Evolutionary conservation across 2,113 vertebrate species (phyloP), one percentile per base, ranked within the genome.

Genomic region (Lutjanus erythropterus): DNA sequence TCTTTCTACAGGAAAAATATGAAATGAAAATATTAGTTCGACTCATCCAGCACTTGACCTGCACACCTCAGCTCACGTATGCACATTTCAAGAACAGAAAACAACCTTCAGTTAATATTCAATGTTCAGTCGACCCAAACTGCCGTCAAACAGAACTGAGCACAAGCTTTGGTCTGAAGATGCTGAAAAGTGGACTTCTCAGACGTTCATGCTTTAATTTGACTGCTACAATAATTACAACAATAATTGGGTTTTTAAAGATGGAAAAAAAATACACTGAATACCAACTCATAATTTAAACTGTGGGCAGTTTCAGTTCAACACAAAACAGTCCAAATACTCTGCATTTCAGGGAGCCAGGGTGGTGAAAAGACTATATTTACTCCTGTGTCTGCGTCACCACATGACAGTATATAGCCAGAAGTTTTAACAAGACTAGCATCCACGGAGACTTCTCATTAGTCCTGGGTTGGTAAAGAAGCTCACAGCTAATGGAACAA

Each of bases 371-470:
- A 64, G 35, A 58, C 56, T 81, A 80, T 68, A 80, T 89, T 80
- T 83, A 71, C 71, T 75, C 31, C n/a, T n/a, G n/a, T 0, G 44
- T 35, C 50, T 70, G 59, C 29, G 23, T 75, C 78, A 83, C 46
- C 75, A 68, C 71, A 73, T 84, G 83, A 83, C 84, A 86, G 69
- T 18, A 41, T 18, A 41, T 7, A 71, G 71, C 60, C 82, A 56
- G 50, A 62, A 64, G 75, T 84, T 86, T 85, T 82, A 86, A 87
- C 88, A 85, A 84, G 77, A 77, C 64, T 9, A 69, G 50, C 61
- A 84, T 81, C 84, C 59, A 86, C 71, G 83, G 47, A 80, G 62
- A 47, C 78, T 61, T 83, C 86, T 90, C 80, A 90, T 90, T 91
- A 89, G 81, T 58, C 33, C 52, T 33, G 55, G 25, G 46, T 23